Evolutionary conservation across 1,140 invertebrate species (phyloP).

Genomic region (Melitaea cinxia): DNA sequence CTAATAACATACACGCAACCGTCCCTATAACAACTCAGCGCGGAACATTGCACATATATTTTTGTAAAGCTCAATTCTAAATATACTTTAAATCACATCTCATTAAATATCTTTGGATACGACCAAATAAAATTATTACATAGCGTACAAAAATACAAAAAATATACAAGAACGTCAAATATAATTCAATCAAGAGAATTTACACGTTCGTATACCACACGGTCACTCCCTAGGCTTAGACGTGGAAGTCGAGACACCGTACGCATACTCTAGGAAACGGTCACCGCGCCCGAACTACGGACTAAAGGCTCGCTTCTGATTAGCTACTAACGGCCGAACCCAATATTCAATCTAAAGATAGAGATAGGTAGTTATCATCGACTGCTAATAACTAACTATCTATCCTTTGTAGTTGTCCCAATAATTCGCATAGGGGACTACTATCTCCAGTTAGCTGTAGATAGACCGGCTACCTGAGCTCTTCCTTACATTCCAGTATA

Average conservation of each 20-base stretch:
- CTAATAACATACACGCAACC: constrained; percentile 64
- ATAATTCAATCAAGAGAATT: constrained; percentile 35
- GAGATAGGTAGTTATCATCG: too few relatives aligned
- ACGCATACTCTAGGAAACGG: constrained; percentile 30
- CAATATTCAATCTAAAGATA: too few relatives aligned
- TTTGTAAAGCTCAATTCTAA: constrained; percentile 74
- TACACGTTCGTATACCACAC: constrained; percentile 41
- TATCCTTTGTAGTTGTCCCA: too few relatives aligned
- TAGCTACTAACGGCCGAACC: constrained; percentile 14
- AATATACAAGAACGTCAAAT: constrained; percentile 73
- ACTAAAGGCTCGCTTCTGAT: constrained; percentile 20
- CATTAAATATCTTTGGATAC: constrained; percentile 80
- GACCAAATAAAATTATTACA: constrained; percentile 76
- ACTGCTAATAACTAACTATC: too few relatives aligned
- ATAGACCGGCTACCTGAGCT: too few relatives aligned
- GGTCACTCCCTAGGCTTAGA: constrained; percentile 21
- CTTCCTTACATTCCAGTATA: too few relatives aligned
- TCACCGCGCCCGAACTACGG: constrained; percentile 1
- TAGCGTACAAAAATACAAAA: constrained; percentile 78
- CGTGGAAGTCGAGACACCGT: constrained; percentile 20
- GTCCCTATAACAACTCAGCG: constrained; percentile 45
- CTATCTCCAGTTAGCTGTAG: too few relatives aligned
- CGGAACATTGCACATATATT: constrained; percentile 68
- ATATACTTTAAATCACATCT: constrained; percentile 75
- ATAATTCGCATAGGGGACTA: too few relatives aligned